Evolutionary conservation across 1,140 invertebrate genomes (phyloP), one percentile per base, ranked within the genome.

Genomic region (Pseudomyrmex concolor): DNA sequence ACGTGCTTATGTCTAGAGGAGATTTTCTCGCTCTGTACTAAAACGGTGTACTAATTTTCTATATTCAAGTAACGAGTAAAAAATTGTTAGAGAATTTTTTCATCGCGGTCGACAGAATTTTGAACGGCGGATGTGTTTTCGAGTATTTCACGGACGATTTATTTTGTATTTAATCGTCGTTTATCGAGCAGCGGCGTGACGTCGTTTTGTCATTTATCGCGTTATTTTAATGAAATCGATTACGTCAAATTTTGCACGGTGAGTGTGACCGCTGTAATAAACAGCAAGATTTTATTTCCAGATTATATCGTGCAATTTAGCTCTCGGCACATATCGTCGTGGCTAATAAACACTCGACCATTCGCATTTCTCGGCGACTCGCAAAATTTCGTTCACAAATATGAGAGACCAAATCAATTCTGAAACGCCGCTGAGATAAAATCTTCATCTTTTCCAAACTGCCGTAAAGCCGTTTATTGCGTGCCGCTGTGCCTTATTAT

Each of bases 391-490:
- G 54, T 12, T 70, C 34, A 12, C 64, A 54, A 68, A 78, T 78
- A 78, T 43, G 74, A 68, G 17, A 51, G 54, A 60, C 51, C n/a
- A 62, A 86, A 85, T 86, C 74, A 81, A 82, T 86, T 70, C 67
- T 51, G 70, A 34, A 57, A 17, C 22, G 4, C 12, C 54, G 55
- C 50, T 34, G 63, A 71, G 77, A 74, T 78, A 83, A 88, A 86
- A 89, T 87, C 76, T 74, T 80, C 85, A 77, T 68, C 78, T 89
- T 89, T 82, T 82, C 12, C 85, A 81, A 87, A 87, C 62, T 67
- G 86, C 66, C 88, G 70, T 90, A 88, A 90, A 89, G 80, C 82
- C 74, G 86, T 89, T 90, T 90, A 90, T 77, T 81, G 84, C 85
- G 62, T 55, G 67, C 57, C 19, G 66, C 71, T 66, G 17, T 80